phyloP scores from a whole-genome alignment of 1,140 invertebrate genomes.

The Campoletis sonorensis region DNA sequence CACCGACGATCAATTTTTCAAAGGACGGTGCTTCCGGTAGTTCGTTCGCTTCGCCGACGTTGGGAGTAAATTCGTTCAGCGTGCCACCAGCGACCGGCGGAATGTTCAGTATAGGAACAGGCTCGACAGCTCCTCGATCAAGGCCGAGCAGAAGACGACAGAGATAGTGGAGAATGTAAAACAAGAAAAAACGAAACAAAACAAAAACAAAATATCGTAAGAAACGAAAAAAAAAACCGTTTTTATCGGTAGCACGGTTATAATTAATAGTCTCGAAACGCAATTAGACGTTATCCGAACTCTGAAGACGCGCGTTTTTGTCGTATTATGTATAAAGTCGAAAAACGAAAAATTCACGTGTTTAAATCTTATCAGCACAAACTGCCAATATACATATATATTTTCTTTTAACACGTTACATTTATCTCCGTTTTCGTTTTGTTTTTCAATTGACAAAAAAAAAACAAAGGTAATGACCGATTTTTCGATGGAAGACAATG shows the following conservation, averaged over 20 bases:
- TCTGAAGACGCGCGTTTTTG: not conserved
- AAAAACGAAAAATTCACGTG: not conserved
- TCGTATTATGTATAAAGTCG: not conserved
- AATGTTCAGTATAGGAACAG: constrained; percentile 75
- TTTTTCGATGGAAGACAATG: not conserved
- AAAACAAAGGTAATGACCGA: not conserved
- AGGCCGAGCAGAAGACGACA: constrained; percentile 66
- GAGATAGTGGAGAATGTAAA: constrained; percentile 75
- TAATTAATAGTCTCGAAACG: not conserved
- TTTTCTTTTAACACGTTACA: not conserved
- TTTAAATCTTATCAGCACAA: not conserved
- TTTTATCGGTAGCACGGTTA: not conserved
- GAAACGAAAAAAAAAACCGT: constrained; percentile 31
- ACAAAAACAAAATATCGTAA: constrained; percentile 9
- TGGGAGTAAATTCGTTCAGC: constrained; percentile 55
- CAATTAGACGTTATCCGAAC: not conserved
- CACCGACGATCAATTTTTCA: constrained; percentile 61
- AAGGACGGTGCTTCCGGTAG: constrained; percentile 18
- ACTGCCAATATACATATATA: constrained; percentile 11
- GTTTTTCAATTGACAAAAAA: constrained; percentile 5
- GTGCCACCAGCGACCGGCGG: constrained; percentile 53
- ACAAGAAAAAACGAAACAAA: not conserved
- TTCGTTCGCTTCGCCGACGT: constrained; percentile 11
- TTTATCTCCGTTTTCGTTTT: not conserved
- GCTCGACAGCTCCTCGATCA: constrained; percentile 70